phyloP scores from a whole-genome alignment of 2,113 vertebrate genomes.

The Nanorana parkeri region DNA sequence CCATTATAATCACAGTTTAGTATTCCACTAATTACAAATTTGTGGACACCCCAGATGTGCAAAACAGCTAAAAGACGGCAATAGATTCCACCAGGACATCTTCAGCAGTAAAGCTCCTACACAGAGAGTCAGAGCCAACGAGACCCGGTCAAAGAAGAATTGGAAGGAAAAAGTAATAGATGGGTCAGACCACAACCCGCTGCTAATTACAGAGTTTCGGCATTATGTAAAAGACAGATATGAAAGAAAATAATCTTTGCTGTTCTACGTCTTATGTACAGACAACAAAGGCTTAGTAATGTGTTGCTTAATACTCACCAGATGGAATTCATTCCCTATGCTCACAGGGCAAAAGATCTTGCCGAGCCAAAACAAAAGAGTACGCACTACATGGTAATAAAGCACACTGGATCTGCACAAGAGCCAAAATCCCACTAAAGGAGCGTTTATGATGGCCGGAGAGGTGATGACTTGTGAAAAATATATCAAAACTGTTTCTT shows the following conservation, averaged over 20 bases:
- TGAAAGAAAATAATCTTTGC: neutral
- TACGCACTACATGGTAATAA: too few species aligned
- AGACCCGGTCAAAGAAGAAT: neutral
- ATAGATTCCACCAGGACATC: neutral
- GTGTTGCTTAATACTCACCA: neutral
- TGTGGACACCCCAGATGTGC: neutral
- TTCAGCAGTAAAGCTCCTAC: too few species aligned
- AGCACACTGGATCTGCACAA: too few species aligned
- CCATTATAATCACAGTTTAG: neutral
- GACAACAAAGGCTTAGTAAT: neutral
- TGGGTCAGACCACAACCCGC: neutral
- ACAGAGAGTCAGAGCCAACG: too few species aligned
- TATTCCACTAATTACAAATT: neutral
- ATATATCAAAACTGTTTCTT: too few species aligned
- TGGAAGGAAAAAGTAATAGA: neutral
- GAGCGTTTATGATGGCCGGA: too few species aligned
- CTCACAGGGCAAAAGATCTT: neutral
- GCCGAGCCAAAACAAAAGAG: too few species aligned
- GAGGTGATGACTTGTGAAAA: too few species aligned
- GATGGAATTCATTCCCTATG: neutral
- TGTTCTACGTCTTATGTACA: neutral
- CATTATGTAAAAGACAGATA: neutral
- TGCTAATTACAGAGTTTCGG: neutral
- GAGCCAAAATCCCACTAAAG: too few species aligned
- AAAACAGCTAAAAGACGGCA: neutral